Base-by-base conservation (phyloP, 2,797 vertebrate genomes). In the Sphenopsis melanotis region DNA sequence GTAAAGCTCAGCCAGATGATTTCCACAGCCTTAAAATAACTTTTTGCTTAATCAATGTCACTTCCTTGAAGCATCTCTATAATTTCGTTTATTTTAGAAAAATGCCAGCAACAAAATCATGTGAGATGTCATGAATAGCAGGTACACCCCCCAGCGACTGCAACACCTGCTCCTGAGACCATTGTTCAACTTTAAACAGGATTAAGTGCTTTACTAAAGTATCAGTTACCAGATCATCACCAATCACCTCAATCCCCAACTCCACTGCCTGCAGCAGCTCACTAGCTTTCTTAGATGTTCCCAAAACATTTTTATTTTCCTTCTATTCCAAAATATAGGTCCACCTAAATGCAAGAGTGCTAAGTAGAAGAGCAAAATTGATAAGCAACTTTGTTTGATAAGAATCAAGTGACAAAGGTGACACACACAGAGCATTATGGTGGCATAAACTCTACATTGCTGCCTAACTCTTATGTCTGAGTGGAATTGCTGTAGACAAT, bases 1-100 rank as follows among this genome's bases (percentile, higher is more conserved):
- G 36, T 63, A 66, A 89, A 93, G 36, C 96, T 96, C 77, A 95
- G 85, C 57, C 86, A 93, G 90, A 90, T 89, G 52, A 95, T 86
- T 91, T 95, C 83, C 93, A 96, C 10, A 12, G 64, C 49, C 96
- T 93, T 91, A 97, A 97, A 97, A 97, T 95, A 97, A 93, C 89
- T 83, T 95, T 82, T 79, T 69, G 41, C 68, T 90, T 90, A 93
- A 95, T 94, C 90, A 93, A n/a, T 89, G 87, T 78, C 57, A 34
- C 46, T 94, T 97, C 72, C 90, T 92, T 78, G 29, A 80, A 80
- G 50, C 53, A 81, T 13, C 32, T 85, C 66, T 70, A 7, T 83
- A 80, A 84, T 75, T 92, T 74, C 57, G 59, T 84, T 91, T 85
- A 64, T 93, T 94, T 85, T 52, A 75, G 72, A 87, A 94, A 95